A percentile compares a stretch with the other conserved stretches of the same genome.
phyloP scores from a whole-genome alignment of 1,140 invertebrate genomes.

The Diabrotica virgifera region DNA sequence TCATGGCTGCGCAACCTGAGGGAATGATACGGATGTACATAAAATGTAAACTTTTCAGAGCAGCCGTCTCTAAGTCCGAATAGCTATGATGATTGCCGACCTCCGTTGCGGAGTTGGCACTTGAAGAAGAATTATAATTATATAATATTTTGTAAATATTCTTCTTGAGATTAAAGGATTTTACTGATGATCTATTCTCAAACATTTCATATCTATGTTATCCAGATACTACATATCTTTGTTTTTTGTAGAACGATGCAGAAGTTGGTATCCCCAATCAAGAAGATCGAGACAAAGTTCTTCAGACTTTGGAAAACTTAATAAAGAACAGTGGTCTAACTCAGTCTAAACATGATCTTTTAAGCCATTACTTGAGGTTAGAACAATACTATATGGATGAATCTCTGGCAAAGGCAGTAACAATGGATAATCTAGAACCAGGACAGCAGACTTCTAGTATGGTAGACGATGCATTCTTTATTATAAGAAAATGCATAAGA shows the following conservation, averaged over 20 bases:
- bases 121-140: too few species aligned
- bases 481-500: conserved; percentile 93
- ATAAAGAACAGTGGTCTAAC: conserved; percentile 77
- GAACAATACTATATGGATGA: conserved; percentile 96
- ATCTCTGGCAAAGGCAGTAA: conserved; percentile 91
- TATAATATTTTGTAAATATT: too few species aligned
- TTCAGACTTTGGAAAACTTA: conserved; percentile 63
- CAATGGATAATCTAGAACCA: conserved; percentile 73
- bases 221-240: neutral
- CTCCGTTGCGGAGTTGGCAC: too few species aligned
- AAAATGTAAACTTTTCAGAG: too few species aligned
- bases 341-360: conserved; percentile 83
- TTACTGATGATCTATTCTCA: too few species aligned
- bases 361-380: conserved; percentile 86
- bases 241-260: conserved; percentile 61
- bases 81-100: too few species aligned
- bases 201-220: too few species aligned
- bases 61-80: too few species aligned
- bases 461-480: conserved; percentile 97
- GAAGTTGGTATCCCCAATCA: conserved; percentile 61
- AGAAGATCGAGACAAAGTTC: conserved; percentile 54
- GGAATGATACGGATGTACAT: too few species aligned
- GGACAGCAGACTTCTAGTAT: conserved; percentile 80
- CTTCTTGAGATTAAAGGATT: too few species aligned
- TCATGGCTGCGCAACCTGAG: too few species aligned